Percentiles rank a stretch among this genome's conserved stretches.
Conservation (phyloP, 2,797 vertebrate species). For the Hybognathus amarus region DNA sequence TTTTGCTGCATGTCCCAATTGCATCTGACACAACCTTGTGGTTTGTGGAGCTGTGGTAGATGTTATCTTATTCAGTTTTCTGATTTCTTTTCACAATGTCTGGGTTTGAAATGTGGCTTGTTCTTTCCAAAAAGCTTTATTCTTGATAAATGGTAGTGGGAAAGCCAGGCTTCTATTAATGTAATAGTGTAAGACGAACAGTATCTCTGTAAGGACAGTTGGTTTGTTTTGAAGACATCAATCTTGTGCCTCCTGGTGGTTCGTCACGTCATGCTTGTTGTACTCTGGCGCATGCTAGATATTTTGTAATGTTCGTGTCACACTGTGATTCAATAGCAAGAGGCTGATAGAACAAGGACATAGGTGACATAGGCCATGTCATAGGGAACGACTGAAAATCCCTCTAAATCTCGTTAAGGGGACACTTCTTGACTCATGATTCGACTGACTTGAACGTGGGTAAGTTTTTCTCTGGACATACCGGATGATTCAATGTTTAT, state of each 20-base stretch:
- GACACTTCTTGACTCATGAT: background rate
- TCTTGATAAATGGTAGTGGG: slow-evolving; percentile 70
- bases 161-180: slow-evolving; percentile 68
- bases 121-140: slow-evolving; percentile 54
- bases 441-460: slow-evolving; percentile 22
- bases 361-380: slow-evolving; percentile 15
- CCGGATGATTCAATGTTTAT: slow-evolving; percentile 7
- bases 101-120: slow-evolving; percentile 17
- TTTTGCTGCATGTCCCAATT: slow-evolving; percentile 71
- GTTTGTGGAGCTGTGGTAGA: slow-evolving; percentile 36
- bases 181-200: slow-evolving; percentile 3
- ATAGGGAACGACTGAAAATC: slow-evolving; percentile 18
- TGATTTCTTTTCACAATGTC: slow-evolving; percentile 23
- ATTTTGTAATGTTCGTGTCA: slow-evolving; percentile 56
- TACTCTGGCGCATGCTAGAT: slow-evolving; percentile 54
- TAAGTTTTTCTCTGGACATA: slow-evolving; percentile 8
- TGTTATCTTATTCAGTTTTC: slow-evolving; percentile 14
- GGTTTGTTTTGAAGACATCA: slow-evolving; percentile 34
- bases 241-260: slow-evolving; percentile 57
- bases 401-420: slow-evolving; percentile 21
- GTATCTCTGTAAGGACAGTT: slow-evolving; percentile 38
- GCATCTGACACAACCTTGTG: slow-evolving; percentile 48
- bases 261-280: slow-evolving; percentile 45
- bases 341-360: slow-evolving; percentile 23
- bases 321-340: slow-evolving; percentile 58